These are phyloP conservation scores for Lepidothrix coronata DNA, from an alignment of 2,113 vertebrate species.

Conservation along the genomic window DNA sequence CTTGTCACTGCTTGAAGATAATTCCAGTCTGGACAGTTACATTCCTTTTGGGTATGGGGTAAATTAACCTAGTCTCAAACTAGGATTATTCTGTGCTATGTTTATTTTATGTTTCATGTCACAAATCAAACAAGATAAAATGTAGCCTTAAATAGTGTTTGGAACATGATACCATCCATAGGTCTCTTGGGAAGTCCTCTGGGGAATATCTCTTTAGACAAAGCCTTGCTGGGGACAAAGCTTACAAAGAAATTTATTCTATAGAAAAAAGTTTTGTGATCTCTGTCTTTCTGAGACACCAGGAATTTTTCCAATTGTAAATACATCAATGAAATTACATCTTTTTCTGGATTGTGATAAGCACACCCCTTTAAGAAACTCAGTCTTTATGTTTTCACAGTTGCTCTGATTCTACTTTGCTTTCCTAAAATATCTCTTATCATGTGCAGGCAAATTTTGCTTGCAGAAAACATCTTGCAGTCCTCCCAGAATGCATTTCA, in stretches of 20 bases:
- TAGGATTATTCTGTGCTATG: constrained; percentile 9
- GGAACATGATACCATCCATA: not conserved
- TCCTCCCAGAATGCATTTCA: constrained; percentile 63
- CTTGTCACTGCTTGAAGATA: not conserved
- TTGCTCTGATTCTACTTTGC: not conserved
- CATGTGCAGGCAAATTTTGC: constrained; percentile 20
- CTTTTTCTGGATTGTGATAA: not conserved
- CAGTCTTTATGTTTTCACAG: not conserved
- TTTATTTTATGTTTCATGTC: constrained; percentile 39
- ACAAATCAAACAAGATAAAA: constrained; percentile 49
- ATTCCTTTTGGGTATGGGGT: constrained; percentile 4
- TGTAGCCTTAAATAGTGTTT: constrained; percentile 18
- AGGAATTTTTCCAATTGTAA: not conserved
- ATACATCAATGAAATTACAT: not conserved
- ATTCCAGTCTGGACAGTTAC: not conserved
- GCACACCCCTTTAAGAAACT: not conserved
- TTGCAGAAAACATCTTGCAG: constrained; percentile 49
- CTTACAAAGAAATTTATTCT: not conserved
- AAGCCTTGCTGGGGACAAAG: not conserved
- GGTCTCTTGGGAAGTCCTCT: constrained; percentile 1
- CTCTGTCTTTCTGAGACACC: not conserved
- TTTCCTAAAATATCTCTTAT: constrained; percentile 49
- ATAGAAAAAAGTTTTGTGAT: not conserved
- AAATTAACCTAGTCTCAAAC: constrained; percentile 36
- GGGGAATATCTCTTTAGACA: constrained; percentile 4